Evolutionary conservation across 2,888 invertebrate species (phyloP).

Genomic region (Micoletzkya japonica): DNA sequence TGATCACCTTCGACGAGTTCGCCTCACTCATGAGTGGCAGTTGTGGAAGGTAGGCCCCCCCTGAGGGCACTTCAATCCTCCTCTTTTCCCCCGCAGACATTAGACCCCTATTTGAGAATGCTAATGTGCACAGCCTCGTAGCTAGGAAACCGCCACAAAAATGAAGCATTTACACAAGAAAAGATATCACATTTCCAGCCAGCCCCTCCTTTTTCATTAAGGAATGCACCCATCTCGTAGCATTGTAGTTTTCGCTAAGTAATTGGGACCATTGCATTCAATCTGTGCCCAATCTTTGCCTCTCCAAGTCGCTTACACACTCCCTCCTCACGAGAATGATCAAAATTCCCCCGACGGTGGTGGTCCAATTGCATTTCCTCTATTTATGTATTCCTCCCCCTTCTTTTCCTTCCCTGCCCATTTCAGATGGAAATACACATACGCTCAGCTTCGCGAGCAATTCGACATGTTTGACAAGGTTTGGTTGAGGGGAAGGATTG

Average conservation of each 20-base stretch:
- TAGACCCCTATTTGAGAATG: background rate
- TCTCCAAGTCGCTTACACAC: too few species aligned
- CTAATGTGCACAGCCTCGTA: too few species aligned
- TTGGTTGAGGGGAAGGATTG: too few species aligned
- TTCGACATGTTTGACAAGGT: constrained; percentile 62
- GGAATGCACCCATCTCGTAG: background rate
- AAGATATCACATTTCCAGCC: background rate
- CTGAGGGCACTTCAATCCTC: background rate
- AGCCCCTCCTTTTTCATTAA: background rate
- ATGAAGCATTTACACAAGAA: background rate
- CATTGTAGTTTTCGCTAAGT: too few species aligned
- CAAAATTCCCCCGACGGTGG: too few species aligned
- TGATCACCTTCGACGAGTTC: constrained; percentile 62
- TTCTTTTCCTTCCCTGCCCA: background rate
- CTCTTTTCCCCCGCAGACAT: background rate
- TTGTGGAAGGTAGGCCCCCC: background rate
- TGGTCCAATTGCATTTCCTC: background rate
- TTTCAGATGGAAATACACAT: constrained; percentile 43
- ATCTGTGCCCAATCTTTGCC: too few species aligned
- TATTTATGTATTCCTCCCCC: background rate
- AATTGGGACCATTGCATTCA: too few species aligned
- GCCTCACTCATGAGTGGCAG: constrained; percentile 51
- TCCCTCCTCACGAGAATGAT: too few species aligned
- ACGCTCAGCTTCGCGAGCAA: constrained; percentile 53
- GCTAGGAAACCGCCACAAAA: background rate